Conservation (phyloP, 2,113 vertebrate species). For the Bungarus multicinctus region DNA sequence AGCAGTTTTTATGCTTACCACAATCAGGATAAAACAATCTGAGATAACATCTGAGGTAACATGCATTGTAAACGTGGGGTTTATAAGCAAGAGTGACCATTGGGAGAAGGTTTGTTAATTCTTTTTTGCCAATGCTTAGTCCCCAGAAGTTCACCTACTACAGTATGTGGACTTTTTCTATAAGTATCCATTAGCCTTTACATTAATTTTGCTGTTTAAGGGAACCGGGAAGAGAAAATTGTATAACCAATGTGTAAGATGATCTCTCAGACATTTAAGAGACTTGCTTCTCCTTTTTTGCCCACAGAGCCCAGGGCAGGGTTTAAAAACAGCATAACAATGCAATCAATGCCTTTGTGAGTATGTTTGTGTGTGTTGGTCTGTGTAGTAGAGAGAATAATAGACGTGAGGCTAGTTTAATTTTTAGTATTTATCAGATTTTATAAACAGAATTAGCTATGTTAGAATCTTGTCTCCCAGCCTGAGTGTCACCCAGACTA, state of each 20-base stretch:
- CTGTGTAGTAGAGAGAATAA: neutral
- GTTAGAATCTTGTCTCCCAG: neutral
- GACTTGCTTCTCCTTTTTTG: neutral
- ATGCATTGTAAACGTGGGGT: too few relatives aligned
- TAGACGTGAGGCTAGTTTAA: neutral
- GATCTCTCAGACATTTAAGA: neutral
- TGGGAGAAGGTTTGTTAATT: neutral
- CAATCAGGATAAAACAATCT: fast-evolving
- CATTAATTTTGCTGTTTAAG: neutral
- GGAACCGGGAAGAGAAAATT: neutral
- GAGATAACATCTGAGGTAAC: neutral
- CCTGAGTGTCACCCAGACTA: neutral
- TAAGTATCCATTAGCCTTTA: neutral
- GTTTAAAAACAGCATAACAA: neutral
- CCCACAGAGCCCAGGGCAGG: neutral
- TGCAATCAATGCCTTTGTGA: neutral
- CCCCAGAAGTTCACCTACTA: neutral
- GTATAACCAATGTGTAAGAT: neutral
- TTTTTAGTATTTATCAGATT: neutral
- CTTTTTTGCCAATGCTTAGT: neutral
- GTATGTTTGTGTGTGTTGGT: neutral
- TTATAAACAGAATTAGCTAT: neutral
- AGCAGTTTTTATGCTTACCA: neutral
- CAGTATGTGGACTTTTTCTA: neutral
- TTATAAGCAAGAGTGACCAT: neutral